phyloP scores from a whole-genome alignment of 2,888 invertebrate genomes.

The Nudaria mundana region DNA sequence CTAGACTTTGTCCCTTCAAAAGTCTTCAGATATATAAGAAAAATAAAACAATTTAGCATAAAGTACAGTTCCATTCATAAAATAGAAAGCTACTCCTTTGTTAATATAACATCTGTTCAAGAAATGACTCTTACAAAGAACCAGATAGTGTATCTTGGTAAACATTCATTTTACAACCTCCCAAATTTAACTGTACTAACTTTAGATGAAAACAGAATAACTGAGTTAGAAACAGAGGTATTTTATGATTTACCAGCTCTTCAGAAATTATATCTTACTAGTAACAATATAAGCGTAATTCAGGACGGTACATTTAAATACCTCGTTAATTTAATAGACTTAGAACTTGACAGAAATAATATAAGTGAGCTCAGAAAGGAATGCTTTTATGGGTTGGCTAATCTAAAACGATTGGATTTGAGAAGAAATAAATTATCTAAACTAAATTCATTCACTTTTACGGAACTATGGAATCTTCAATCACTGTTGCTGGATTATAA shows the following conservation, averaged over 20 bases:
- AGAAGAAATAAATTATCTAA: conserved; percentile 87
- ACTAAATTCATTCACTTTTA: conserved; percentile 89
- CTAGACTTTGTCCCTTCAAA: conserved; percentile 88
- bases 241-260: conserved; percentile 88
- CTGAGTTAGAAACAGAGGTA: conserved; percentile 86
- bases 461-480: conserved; percentile 87
- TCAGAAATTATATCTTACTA: conserved; percentile 89
- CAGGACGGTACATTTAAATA: conserved; percentile 92
- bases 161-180: conserved; percentile 87
- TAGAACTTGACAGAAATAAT: conserved; percentile 90
- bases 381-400: conserved; percentile 88
- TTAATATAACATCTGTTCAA: conserved; percentile 85
- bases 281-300: conserved; percentile 91
- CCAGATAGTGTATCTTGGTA: conserved; percentile 84
- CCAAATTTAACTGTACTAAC: conserved; percentile 85
- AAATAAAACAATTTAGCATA: conserved; percentile 85
- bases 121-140: conserved; percentile 87
- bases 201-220: conserved; percentile 88
- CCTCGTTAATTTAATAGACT: conserved; percentile 86
- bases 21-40: conserved; percentile 83
- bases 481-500: conserved; percentile 87
- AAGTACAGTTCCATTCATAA: conserved; percentile 87
- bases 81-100: conserved; percentile 86
- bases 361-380: conserved; percentile 88
- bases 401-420: conserved; percentile 86